phyloP scores from a whole-genome alignment of 2,888 invertebrate species.

The Acanthosepion pharaonis region DNA sequence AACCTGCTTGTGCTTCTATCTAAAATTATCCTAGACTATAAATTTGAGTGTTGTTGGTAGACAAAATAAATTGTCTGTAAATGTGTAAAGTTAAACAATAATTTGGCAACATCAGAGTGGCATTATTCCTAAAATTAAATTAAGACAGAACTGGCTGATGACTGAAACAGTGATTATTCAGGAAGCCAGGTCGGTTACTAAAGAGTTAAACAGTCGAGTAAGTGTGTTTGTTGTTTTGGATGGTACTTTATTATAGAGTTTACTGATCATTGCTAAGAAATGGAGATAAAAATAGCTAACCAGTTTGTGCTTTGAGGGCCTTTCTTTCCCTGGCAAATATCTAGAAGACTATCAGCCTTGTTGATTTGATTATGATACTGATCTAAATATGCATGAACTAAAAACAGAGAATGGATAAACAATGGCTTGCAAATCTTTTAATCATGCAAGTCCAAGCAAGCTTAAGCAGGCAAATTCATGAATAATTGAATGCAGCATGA shows the following conservation, averaged over 20 bases:
- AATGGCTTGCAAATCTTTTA: background rate
- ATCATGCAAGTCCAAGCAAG: background rate
- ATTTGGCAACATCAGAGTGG: background rate
- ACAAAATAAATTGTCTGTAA: background rate
- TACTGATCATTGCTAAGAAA: background rate
- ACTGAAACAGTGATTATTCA: background rate
- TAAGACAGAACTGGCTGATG: background rate
- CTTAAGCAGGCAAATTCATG: background rate
- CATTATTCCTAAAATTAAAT: conserved; percentile 33
- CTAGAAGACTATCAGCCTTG: background rate
- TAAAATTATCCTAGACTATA: background rate
- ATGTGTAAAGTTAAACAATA: conserved; percentile 7
- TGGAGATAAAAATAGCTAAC: background rate
- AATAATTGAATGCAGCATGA: background rate
- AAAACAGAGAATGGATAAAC: background rate
- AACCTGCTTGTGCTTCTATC: no score
- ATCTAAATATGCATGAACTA: background rate
- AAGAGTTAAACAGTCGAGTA: background rate
- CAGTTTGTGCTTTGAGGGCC: no score
- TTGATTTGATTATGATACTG: conserved; percentile 13
- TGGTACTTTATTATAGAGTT: background rate
- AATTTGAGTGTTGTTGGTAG: background rate
- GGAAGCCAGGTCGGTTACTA: background rate
- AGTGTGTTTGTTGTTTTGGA: background rate
- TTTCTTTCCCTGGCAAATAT: background rate